Evolutionary conservation across 2,888 invertebrate genomes (phyloP), one percentile per base, ranked within the genome.

Genomic region (Netelia virgata): DNA sequence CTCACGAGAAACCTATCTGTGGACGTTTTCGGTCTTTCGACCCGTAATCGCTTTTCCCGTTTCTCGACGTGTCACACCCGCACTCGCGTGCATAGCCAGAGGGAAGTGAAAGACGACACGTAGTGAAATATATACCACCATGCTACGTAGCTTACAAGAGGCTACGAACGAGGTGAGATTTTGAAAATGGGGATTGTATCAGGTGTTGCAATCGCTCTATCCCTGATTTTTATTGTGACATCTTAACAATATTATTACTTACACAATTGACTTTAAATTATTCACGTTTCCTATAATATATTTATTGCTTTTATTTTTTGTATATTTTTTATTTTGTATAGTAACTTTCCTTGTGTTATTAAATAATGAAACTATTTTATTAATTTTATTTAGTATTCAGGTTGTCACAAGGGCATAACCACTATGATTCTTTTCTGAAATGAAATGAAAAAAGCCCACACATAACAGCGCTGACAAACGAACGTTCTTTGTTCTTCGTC

Each of bases 21-120:
- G 80, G 57, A 73, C 80, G 73, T 80, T 73, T 64, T 59, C 73
- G 73, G 55, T 68, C 47, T 28, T 20, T 36, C 79, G 55, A 57
- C 20, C 79, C 64, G 66, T 66, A 80, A 80, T 72, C 73, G 80
- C 57, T 72, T 80, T 73, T 73, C 73, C 57, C 57, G 36, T 57
- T 18, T 72, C 73, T 80, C 79, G n/a, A 41, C 53, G 72, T 59
- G 70, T 80, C 66, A 68, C 76, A 57, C 43, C 10, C 47, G 3
- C 47, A 47, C 47, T 14, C 47, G 14, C 47, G 14, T 47, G 11
- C 47, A 47, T 47, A 47, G 55, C 68, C 57, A n/a, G 57, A 68
- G 57, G 76, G 66, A 68, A 76, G 63, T 76, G 76, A 76, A 76
- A 66, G 41, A 68, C 23, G 43, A 23, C 57, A 43, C 43, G 28